These are phyloP conservation scores for Coilia nasus DNA, from an alignment of 2,797 vertebrate genomes.

Conservation along the genomic window DNA sequence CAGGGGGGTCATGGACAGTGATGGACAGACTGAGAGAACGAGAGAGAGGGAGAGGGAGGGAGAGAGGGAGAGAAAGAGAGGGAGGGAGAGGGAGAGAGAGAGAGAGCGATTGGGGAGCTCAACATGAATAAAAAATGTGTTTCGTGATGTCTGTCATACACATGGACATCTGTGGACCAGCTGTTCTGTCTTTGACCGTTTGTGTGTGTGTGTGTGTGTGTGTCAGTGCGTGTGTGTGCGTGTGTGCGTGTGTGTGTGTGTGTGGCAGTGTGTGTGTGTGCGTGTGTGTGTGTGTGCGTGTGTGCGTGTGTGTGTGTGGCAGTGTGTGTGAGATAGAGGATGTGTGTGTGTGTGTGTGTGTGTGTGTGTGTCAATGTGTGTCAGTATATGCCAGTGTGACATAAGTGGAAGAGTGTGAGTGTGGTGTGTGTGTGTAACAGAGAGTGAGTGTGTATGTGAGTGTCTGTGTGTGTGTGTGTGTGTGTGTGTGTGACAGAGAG, in stretches of 20 bases:
- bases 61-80: too few relatives aligned
- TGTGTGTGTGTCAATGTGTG: too few relatives aligned
- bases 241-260: background rate
- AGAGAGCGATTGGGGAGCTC: background rate
- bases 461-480: too few relatives aligned
- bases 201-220: slow-evolving; percentile 4
- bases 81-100: background rate
- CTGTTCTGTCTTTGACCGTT: background rate
- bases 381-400: too few relatives aligned
- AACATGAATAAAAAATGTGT: slow-evolving; percentile 20
- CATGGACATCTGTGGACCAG: slow-evolving; percentile 22
- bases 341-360: too few relatives aligned
- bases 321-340: too few relatives aligned
- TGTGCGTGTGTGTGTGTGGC: too few relatives aligned
- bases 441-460: too few relatives aligned
- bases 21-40: background rate
- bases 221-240: background rate
- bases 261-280: background rate
- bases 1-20: background rate
- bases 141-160: slow-evolving; percentile 19
- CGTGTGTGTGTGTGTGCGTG: background rate
- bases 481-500: too few relatives aligned
- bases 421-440: too few relatives aligned
- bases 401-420: too few relatives aligned
- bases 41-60: too few relatives aligned